A percentile compares a stretch with the other conserved stretches of the same genome.
Evolutionary conservation across 1,140 invertebrate species (phyloP).

Genomic region (Leptinotarsa defecta): DNA sequence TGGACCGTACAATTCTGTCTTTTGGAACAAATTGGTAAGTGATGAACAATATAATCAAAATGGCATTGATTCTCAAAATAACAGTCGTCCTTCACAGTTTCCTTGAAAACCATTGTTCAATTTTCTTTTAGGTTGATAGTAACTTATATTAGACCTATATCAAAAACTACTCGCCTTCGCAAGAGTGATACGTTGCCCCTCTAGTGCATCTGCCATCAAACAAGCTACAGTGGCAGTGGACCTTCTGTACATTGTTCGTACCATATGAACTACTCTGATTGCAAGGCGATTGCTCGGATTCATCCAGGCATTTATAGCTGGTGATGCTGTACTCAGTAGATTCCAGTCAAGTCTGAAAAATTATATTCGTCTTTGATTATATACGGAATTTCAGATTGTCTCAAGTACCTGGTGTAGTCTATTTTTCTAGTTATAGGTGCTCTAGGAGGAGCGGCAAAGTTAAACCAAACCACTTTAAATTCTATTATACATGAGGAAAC

Average conservation of each 20-base stretch:
- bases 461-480: slow-evolving; percentile 92
- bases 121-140: no score
- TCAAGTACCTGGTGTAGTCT: slow-evolving; percentile 81
- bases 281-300: slow-evolving; percentile 90
- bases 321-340: slow-evolving; percentile 91
- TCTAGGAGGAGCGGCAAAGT: slow-evolving; percentile 93
- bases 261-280: slow-evolving; percentile 78
- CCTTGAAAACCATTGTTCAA: no score
- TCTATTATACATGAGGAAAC: slow-evolving; percentile 83
- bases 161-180: slow-evolving; percentile 67
- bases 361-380: not conserved
- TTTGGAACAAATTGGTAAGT: no score
- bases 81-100: no score
- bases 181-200: slow-evolving; percentile 80
- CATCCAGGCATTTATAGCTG: slow-evolving; percentile 96
- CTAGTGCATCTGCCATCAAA: slow-evolving; percentile 92
- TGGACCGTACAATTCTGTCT: no score
- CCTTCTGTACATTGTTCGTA: slow-evolving; percentile 74
- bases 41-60: no score
- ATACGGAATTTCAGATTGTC: not conserved
- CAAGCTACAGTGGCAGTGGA: slow-evolving; percentile 89
- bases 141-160: no score
- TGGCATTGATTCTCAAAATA: no score
- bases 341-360: slow-evolving; percentile 88
- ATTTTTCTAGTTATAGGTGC: slow-evolving; percentile 94